These are phyloP conservation scores for Cyphomyrus discorhynchus DNA, from an alignment of 2,113 vertebrate genomes.

Conservation along the genomic window DNA sequence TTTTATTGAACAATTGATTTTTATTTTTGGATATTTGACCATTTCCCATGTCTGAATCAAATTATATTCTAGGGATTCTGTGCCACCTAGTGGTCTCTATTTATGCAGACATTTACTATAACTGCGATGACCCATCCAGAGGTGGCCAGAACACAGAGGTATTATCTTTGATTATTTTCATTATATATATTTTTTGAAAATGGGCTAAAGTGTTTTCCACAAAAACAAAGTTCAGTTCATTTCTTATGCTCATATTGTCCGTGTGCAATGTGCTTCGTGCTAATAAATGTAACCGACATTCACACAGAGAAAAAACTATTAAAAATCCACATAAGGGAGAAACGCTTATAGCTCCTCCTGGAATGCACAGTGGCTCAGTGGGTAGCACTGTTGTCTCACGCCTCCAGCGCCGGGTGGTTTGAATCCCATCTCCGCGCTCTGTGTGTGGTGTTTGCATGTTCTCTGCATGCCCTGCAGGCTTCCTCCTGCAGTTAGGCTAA, in stretches of 20 bases:
- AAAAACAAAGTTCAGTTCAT: neutral
- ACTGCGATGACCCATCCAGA: neutral
- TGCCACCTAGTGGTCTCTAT: conserved; percentile 23
- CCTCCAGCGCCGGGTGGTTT: neutral
- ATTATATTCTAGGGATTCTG: conserved; percentile 17
- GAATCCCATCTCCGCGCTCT: neutral
- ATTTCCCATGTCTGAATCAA: neutral
- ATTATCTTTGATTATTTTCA: neutral
- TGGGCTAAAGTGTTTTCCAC: neutral
- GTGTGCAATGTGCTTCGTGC: neutral
- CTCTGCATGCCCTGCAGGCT: neutral
- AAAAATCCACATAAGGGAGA: neutral
- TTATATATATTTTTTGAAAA: neutral
- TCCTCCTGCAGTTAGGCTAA: neutral
- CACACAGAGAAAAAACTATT: neutral
- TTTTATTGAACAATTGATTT: neutral
- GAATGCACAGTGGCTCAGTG: neutral
- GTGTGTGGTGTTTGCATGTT: neutral
- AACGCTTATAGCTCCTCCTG: neutral
- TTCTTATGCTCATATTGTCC: neutral
- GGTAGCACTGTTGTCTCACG: neutral
- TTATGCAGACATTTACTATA: neutral
- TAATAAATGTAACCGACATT: neutral
- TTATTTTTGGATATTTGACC: neutral
- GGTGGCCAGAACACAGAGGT: neutral